phyloP scores from a whole-genome alignment of 1,140 invertebrate species.

The Hormaphis cornu region DNA sequence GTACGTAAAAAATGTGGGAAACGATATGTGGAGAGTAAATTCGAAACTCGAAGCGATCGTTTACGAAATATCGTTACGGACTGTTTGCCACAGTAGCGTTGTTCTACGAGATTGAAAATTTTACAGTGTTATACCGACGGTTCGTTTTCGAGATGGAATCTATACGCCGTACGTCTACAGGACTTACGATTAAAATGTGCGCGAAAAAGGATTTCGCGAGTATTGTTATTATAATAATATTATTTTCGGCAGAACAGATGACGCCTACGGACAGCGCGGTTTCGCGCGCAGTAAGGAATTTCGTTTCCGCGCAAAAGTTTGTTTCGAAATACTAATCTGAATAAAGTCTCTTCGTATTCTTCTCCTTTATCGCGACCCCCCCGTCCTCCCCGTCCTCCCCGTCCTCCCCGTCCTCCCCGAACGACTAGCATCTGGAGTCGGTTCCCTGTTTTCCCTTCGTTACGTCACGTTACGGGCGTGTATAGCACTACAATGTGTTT shows the following conservation, averaged over 20 bases:
- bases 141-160: too few relatives aligned
- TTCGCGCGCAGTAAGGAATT: constrained; percentile 5
- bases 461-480: neutral
- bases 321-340: constrained; percentile 29
- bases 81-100: too few relatives aligned
- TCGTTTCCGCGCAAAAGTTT: constrained; percentile 14
- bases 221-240: constrained; percentile 11
- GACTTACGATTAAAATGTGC: neutral
- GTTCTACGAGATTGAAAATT: too few relatives aligned
- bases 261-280: constrained; percentile 19
- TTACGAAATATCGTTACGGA: too few relatives aligned
- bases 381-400: neutral
- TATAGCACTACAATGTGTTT: neutral
- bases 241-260: neutral
- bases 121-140: too few relatives aligned
- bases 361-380: neutral
- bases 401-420: neutral
- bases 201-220: neutral
- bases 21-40: too few relatives aligned
- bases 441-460: neutral
- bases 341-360: constrained; percentile 20
- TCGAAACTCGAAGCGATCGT: too few relatives aligned
- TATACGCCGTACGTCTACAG: too few relatives aligned
- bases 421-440: constrained; percentile 23
- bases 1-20: too few relatives aligned